phyloP scores from a whole-genome alignment of 2,888 invertebrate genomes.

The Calliphora vomitoria region DNA sequence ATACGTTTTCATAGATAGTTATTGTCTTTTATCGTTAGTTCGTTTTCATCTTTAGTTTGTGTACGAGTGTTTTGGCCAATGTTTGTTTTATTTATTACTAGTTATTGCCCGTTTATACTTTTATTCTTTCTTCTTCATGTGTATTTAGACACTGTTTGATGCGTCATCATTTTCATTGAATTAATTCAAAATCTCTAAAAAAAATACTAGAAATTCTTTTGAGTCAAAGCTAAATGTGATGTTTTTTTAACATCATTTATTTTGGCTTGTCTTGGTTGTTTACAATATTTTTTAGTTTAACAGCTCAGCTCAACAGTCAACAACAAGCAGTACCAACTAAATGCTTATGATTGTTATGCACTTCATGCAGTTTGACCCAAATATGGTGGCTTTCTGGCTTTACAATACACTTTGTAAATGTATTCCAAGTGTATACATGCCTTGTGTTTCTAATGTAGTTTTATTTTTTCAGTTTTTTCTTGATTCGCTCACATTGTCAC shows the following conservation, averaged over 20 bases:
- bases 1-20: constrained; percentile 37
- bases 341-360: constrained; percentile 61
- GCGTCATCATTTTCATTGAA: constrained; percentile 43
- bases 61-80: constrained; percentile 50
- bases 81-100: constrained; percentile 71
- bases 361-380: constrained; percentile 66
- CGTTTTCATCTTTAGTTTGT: constrained; percentile 52
- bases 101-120: constrained; percentile 42
- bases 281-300: neutral
- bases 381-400: constrained; percentile 49
- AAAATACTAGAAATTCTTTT: constrained; percentile 12
- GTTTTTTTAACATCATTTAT: neutral
- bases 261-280: neutral
- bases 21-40: constrained; percentile 46
- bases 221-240: neutral
- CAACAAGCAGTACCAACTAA: neutral
- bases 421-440: constrained; percentile 11
- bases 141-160: constrained; percentile 36
- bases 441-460: constrained; percentile 58
- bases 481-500: constrained; percentile 54
- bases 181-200: neutral
- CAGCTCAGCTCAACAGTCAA: neutral
- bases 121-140: constrained; percentile 27
- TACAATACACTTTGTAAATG: constrained; percentile 8
- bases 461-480: constrained; percentile 36